Evolutionary conservation across 1,140 invertebrate genomes (phyloP), one percentile per base, ranked within the genome.

Genomic region (Bombus vancouverensis): DNA sequence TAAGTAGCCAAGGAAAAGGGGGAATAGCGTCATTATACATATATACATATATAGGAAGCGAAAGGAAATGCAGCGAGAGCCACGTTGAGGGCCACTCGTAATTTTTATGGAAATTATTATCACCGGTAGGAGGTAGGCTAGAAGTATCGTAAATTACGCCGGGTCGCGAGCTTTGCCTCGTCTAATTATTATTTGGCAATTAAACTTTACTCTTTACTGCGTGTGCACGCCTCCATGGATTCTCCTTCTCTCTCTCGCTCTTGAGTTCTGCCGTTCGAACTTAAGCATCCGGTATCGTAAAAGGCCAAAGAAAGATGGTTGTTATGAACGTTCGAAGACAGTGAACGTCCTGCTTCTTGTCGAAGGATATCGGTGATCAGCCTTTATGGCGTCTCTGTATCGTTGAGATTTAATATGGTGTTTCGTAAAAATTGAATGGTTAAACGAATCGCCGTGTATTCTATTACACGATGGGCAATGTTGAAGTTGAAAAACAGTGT

Each of bases 161-260:
- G 18, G 28, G 62, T 57, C 80, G 83, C 66, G 68, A 85, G 81
- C 83, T 85, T 85, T 62, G 76, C 44, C 47, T 85, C 74, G 75
- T 88, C 72, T 75, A 90, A 87, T 88, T 88, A 90, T 90, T 88
- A 85, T 90, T 88, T 88, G 70, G 89, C 76, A 90, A 87, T 90
- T 90, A 90, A 90, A 76, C 62, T 81, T 87, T 74, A 57, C 73
- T 89, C 81, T 74, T 89, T 87, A 85, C 83, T 84, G 84, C 82
- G 53, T 32, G 72, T 74, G 79, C 71, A 80, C 75, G 74, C 70
- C 81, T 71, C 74, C 47, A 1, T 5, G 57, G 3, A 13, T n/a
- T 15, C 25, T 37, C 15, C 32, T 25, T 47, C 25, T n/a, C n/a
- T 22, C n/a, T 47, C 42, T 47, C 9, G 18, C 32, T 18, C 8